Evolutionary conservation across 2,797 vertebrate genomes (phyloP).

Genomic region (Distichodus sexfasciatus): DNA sequence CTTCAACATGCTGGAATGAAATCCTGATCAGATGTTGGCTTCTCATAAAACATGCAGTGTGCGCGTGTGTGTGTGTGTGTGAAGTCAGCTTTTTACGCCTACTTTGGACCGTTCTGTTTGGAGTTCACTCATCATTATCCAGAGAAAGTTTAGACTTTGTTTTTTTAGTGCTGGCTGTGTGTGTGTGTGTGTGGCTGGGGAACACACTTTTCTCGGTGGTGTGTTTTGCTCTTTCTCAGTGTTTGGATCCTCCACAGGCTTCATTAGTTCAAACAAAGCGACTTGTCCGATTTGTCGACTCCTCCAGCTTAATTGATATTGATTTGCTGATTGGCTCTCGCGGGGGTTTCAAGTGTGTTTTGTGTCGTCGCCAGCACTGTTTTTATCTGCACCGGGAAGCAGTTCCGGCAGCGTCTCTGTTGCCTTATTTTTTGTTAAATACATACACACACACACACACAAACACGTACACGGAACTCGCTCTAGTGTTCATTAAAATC

Average conservation of each 20-base stretch:
- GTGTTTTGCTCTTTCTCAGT: slow-evolving; percentile 15
- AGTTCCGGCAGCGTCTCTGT: slow-evolving; percentile 17
- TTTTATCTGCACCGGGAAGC: slow-evolving; percentile 23
- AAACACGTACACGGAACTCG: background rate
- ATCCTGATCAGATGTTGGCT: slow-evolving; percentile 4
- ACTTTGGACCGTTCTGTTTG: slow-evolving; percentile 3
- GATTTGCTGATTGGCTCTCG: slow-evolving; percentile 69
- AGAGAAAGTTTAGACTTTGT: slow-evolving; percentile 11
- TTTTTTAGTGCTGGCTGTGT: slow-evolving; percentile 21
- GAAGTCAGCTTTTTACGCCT: slow-evolving; percentile 7
- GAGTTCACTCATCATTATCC: slow-evolving; percentile 4
- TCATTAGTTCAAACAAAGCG: slow-evolving; percentile 78
- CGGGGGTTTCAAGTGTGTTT: slow-evolving; percentile 70
- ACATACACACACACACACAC: background rate
- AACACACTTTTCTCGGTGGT: slow-evolving; percentile 5
- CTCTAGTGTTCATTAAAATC: slow-evolving; percentile 30
- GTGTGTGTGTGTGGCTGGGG: slow-evolving; percentile 25
- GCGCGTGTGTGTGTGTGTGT: slow-evolving; percentile 19
- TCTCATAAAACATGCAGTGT: background rate
- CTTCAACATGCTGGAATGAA: background rate
- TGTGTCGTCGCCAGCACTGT: slow-evolving; percentile 56
- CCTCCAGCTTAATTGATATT: slow-evolving; percentile 74
- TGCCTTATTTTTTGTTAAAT: slow-evolving; percentile 23
- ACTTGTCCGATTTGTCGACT: slow-evolving; percentile 69
- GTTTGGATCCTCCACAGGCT: slow-evolving; percentile 70